Conservation (phyloP, 2,113 vertebrate genomes). For the Toxotes chatareus region DNA sequence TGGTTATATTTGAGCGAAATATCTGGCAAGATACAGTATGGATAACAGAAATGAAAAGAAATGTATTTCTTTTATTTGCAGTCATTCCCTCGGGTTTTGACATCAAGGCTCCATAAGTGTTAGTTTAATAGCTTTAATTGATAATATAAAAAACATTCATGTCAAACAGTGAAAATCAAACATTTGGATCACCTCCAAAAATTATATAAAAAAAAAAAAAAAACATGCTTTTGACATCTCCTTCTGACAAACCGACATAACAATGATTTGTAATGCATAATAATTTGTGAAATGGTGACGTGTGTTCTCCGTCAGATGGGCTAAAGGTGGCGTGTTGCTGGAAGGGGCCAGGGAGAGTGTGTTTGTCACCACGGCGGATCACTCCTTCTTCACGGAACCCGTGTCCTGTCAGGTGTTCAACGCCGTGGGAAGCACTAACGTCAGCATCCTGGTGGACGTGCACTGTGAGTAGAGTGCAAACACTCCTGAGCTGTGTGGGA, state of each 20-base stretch:
- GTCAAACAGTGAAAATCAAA: slow-evolving; percentile 18
- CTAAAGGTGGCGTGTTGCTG: slow-evolving; percentile 92
- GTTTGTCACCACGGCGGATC: slow-evolving; percentile 93
- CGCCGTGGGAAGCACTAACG: slow-evolving; percentile 94
- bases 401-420: slow-evolving; percentile 98
- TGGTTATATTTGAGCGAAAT: slow-evolving; percentile 49
- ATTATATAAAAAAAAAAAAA: neutral
- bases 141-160: slow-evolving; percentile 36
- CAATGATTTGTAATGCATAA: neutral
- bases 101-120: slow-evolving; percentile 5
- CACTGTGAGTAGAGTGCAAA: slow-evolving; percentile 88
- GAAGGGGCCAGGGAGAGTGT: slow-evolving; percentile 89
- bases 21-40: slow-evolving; percentile 32
- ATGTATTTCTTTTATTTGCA: slow-evolving; percentile 29
- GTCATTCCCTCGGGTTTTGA: slow-evolving; percentile 29
- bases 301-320: slow-evolving; percentile 85
- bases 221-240: neutral
- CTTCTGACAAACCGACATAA: slow-evolving; percentile 1
- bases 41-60: slow-evolving; percentile 24
- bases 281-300: neutral
- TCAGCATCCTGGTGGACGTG: slow-evolving; percentile 97
- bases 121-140: slow-evolving; percentile 34
- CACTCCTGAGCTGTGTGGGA: slow-evolving; percentile 15
- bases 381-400: slow-evolving; percentile 97
- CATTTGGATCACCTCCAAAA: slow-evolving; percentile 22